phyloP scores from a whole-genome alignment of 2,113 vertebrate genomes.

The Syngnathus scovelli region DNA sequence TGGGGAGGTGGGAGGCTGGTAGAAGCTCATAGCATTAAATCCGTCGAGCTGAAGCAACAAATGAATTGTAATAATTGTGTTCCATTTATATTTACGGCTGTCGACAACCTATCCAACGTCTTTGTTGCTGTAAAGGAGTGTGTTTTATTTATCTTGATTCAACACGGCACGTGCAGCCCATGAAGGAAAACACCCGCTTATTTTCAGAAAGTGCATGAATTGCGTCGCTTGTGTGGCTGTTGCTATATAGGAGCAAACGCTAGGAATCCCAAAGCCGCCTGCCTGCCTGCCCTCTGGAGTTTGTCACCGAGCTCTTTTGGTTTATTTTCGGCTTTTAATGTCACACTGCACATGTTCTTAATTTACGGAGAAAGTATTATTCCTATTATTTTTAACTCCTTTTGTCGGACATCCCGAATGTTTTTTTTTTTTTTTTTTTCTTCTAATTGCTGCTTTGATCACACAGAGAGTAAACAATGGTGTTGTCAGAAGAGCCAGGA shows the following conservation, averaged over 20 bases:
- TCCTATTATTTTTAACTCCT: conserved; percentile 14
- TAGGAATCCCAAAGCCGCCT: neutral
- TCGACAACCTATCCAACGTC: neutral
- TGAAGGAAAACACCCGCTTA: conserved; percentile 61
- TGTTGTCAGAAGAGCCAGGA: conserved; percentile 27
- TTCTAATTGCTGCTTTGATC: conserved; percentile 30
- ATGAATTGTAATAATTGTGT: neutral
- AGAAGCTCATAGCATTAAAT: neutral
- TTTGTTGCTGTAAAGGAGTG: neutral
- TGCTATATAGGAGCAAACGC: neutral
- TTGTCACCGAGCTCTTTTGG: neutral
- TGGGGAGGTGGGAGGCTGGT: neutral
- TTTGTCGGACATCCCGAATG: conserved; percentile 26
- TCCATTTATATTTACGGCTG: neutral
- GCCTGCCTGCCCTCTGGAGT: no score
- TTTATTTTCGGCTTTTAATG: conserved; percentile 33
- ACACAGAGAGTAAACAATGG: conserved; percentile 30
- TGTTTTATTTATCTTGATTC: conserved; percentile 7
- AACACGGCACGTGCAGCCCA: conserved; percentile 42
- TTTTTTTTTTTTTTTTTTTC: conserved; percentile 20
- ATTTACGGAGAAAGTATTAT: conserved; percentile 42
- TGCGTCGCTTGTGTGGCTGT: neutral
- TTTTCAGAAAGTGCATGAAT: conserved; percentile 32
- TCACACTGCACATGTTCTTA: conserved; percentile 59
- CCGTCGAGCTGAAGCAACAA: neutral